Conservation (phyloP, 2,888 invertebrate species). For the Lycaena phlaeas region DNA sequence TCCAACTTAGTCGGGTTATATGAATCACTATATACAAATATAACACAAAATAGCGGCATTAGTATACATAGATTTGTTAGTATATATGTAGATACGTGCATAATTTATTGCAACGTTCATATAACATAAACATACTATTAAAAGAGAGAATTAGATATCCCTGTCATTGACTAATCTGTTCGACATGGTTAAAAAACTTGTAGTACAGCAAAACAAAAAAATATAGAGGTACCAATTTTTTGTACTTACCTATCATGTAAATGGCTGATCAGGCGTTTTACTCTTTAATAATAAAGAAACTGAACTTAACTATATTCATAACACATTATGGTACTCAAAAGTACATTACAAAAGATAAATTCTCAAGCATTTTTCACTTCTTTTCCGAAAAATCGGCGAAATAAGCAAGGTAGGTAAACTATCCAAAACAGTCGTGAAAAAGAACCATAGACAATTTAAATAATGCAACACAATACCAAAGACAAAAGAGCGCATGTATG, state of each 20-base stretch:
- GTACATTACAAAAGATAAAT: constrained; percentile 36
- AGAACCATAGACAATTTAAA: constrained; percentile 50
- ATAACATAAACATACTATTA: constrained; percentile 25
- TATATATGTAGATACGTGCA: constrained; percentile 37
- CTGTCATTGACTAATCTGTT: not conserved
- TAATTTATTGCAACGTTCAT: constrained; percentile 27
- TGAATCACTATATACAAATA: constrained; percentile 40
- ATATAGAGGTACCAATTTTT: constrained; percentile 61
- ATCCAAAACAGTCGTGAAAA: constrained; percentile 73
- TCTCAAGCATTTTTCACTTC: constrained; percentile 49
- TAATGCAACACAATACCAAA: constrained; percentile 7
- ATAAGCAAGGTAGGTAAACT: constrained; percentile 65
- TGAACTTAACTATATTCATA: constrained; percentile 38
- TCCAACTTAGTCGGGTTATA: constrained; percentile 47
- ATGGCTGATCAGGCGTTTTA: constrained; percentile 61
- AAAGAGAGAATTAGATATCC: constrained; percentile 10
- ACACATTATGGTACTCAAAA: constrained; percentile 45
- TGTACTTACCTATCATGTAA: constrained; percentile 72
- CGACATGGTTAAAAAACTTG: not conserved
- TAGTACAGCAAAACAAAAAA: constrained; percentile 39
- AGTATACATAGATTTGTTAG: constrained; percentile 45
- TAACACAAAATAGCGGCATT: constrained; percentile 62
- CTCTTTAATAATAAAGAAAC: constrained; percentile 29
- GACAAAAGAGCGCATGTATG: not conserved
- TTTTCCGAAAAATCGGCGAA: constrained; percentile 65